Evolutionary conservation across 2,797 vertebrate species (phyloP), one percentile per base, ranked within the genome.

Genomic region (Sebastes nivosus): DNA sequence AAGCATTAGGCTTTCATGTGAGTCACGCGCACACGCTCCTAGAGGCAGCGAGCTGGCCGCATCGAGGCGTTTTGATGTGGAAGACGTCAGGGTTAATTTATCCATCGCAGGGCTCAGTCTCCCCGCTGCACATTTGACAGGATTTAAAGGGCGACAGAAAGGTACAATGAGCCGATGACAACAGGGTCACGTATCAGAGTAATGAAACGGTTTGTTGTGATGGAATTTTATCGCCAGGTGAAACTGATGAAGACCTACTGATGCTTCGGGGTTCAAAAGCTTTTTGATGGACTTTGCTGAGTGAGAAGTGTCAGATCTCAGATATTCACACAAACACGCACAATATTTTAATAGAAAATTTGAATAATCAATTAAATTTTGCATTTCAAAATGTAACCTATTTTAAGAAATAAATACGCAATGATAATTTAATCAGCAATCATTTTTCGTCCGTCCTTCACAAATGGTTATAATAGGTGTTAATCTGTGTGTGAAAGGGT

Each of bases 11-110:
- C 27, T 80, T 65, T 73, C 54, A 67, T 75, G 60, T 68, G 70
- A 84, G 61, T 18, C 27, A 36, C 11, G 57, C 25, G 13, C 8
- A 29, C 8, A 25, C 20, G 7, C 16, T 69, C 32, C 12, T 70
- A 30, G 14, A 76, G 54, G 18, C 61, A 46, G 58, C 36, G 3
- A 55, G 60, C 30, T 16, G 1, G 38, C 13, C 42, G 63, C 66
- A 81, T 75, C 4, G 32, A 72, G 65, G 74, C 58, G 63, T 80
- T 87, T 67, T 65, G 71, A 87, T 77, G 32, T 73, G 78, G 65
- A 82, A 71, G 77, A 25, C 68, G 73, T 90, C 75, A 46, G 72
- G 79, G 90, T 88, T 83, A 10, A 88, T 92, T 87, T 77, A 63
- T 80, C 86, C 52, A 29, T 79, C 42, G 72, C 32, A 70, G 74